phyloP scores from a whole-genome alignment of 1,140 invertebrate species.

The Bicyclus anynana region DNA sequence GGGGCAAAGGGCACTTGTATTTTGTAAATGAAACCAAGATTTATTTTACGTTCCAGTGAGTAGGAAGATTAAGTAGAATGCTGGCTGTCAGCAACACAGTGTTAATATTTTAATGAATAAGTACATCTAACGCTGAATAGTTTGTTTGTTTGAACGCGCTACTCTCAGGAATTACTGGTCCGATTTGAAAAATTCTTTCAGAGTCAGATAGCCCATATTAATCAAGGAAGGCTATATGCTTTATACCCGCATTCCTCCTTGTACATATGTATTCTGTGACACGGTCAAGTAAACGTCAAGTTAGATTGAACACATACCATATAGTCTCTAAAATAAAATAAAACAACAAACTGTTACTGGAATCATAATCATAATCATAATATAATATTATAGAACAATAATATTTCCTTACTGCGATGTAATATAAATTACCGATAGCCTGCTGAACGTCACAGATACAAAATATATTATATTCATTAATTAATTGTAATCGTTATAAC shows the following conservation, averaged over 20 bases:
- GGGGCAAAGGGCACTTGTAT: neutral
- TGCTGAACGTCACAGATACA: slow-evolving; percentile 62
- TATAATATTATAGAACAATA: slow-evolving; percentile 54
- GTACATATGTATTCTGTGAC: too few relatives aligned
- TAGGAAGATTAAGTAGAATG: too few relatives aligned
- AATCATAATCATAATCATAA: slow-evolving; percentile 47
- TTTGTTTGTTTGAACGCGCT: too few relatives aligned
- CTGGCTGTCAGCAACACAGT: neutral
- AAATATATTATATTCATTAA: slow-evolving; percentile 64
- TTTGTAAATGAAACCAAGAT: neutral
- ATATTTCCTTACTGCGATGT: slow-evolving; percentile 45
- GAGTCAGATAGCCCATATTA: too few relatives aligned
- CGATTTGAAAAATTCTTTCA: too few relatives aligned
- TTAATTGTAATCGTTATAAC: slow-evolving; percentile 51
- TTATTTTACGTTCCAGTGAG: neutral
- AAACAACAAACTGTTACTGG: slow-evolving; percentile 45
- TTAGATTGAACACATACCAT: too few relatives aligned
- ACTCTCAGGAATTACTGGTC: too few relatives aligned
- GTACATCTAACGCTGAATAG: too few relatives aligned
- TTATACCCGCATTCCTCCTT: too few relatives aligned
- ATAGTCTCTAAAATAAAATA: slow-evolving; percentile 34
- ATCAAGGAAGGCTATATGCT: too few relatives aligned
- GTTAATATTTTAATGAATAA: too few relatives aligned
- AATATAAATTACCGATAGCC: slow-evolving; percentile 57
- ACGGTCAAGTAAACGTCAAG: too few relatives aligned